Base-by-base conservation (phyloP, 1,140 invertebrate species). In the Drosophila ogumai region DNA sequence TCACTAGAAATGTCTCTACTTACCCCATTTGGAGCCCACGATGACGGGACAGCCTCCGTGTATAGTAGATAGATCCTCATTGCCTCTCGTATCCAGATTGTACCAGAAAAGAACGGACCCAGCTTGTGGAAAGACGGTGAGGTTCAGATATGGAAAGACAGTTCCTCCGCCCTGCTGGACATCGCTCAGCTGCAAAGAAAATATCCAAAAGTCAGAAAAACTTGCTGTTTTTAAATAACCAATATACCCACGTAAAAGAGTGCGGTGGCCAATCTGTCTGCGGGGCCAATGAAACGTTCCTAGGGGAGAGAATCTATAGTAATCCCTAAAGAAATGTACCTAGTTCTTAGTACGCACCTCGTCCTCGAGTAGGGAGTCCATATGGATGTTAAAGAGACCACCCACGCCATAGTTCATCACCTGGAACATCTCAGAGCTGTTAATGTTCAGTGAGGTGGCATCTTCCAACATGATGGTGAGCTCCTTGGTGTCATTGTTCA, bases 21-120 rank as follows among this genome's bases (percentile, higher is more conserved):
- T 93, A 97, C 97, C 97, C 98, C 98, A 99, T 94, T 99, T 99
- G 10, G 96, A 96, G 41, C 99, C 99, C 6, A 97, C 95, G 15
- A 99, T 94, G 43, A 99, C 98, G 19, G 99, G 99, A 93, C 99
- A 99, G 22, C 98, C 98, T 12, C 98, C 98, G 94, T 99, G 98
- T 57, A 97, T 93, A 1, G 98, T 99, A 74, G 95, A 93, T 61
- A 95, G 95, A 93, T 99, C 97, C n/a, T 98, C 98, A 75, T 98
- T 96, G 12, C 98, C 98, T 88, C 95, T 97, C 22, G 95, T 94
- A 91, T 97, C 95, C 66, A 99, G 93, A 94, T 99, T 99, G 91
- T 97, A 96, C 98, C 98, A 99, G 93, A 99, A 98, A 3, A 97
- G 96, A 25, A 97, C 98, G 19, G 96, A 95, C 6, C 98, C 96